Evolutionary conservation across 2,113 vertebrate species (phyloP).

Genomic region (Vulpes ferrilata): DNA sequence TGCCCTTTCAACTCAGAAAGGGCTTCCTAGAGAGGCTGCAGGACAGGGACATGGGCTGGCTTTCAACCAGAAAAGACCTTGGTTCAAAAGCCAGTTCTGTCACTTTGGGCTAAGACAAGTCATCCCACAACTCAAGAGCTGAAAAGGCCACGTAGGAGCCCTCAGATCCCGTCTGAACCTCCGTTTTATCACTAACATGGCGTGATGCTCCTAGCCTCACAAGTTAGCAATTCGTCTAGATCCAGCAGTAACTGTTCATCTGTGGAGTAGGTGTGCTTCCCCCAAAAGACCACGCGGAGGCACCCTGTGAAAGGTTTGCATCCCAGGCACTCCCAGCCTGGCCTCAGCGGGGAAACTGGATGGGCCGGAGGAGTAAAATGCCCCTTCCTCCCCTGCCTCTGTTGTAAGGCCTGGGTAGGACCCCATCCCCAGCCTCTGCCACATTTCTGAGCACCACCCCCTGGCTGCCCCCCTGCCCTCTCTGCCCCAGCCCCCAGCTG

Average conservation of each 20-base stretch:
- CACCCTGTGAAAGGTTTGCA: slow-evolving; percentile 28
- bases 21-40: background rate
- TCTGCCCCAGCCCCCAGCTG: slow-evolving; percentile 5
- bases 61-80: background rate
- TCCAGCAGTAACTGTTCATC: background rate
- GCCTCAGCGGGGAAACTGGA: background rate
- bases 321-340: fast-evolving
- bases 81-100: background rate
- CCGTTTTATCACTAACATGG: background rate
- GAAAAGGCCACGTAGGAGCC: background rate
- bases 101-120: background rate
- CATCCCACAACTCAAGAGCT: background rate
- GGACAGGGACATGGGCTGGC: background rate
- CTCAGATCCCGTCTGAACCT: background rate
- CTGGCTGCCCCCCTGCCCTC: background rate
- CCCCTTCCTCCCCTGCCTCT: background rate
- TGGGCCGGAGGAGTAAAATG: background rate
- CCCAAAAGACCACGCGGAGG: background rate
- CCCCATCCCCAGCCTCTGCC: background rate
- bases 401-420: background rate
- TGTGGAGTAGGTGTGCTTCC: background rate
- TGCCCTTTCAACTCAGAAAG: background rate
- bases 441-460: background rate
- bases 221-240: background rate
- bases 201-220: background rate